These are phyloP conservation scores for Cheirogaleus medius DNA, from an alignment of 2,113 vertebrate genomes.

Conservation along the genomic window DNA sequence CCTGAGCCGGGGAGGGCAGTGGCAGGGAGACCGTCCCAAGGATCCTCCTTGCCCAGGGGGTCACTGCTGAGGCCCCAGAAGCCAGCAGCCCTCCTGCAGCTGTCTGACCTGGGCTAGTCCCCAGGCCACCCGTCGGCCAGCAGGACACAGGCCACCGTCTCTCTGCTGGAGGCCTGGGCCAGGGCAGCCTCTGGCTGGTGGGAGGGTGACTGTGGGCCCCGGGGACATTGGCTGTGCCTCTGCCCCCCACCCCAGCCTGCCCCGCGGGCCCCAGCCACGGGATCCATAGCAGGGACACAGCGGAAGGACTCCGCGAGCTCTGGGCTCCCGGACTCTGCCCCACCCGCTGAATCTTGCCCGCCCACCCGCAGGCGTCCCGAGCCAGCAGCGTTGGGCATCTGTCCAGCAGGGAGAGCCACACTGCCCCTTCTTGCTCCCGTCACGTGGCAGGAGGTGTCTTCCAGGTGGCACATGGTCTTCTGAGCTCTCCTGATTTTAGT, in stretches of 20 bases:
- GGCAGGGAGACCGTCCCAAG: background rate
- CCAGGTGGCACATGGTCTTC: too few relatives aligned
- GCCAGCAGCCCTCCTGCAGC: too few relatives aligned
- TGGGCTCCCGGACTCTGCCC: background rate
- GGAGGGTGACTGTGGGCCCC: accelerated
- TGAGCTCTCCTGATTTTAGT: accelerated
- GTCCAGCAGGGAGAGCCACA: background rate
- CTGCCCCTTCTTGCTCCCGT: accelerated
- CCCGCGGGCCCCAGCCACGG: accelerated
- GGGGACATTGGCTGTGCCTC: background rate
- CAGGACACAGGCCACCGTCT: background rate
- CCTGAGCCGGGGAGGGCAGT: accelerated
- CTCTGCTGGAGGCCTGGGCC: background rate
- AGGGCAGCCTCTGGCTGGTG: background rate
- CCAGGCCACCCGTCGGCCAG: background rate
- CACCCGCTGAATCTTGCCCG: background rate
- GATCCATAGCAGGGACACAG: background rate
- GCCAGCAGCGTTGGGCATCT: background rate
- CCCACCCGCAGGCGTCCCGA: accelerated
- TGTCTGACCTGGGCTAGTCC: accelerated
- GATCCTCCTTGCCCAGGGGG: accelerated
- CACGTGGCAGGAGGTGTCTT: background rate
- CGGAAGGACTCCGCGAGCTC: accelerated
- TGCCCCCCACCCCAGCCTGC: too few relatives aligned
- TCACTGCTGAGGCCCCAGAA: accelerated